Percentiles rank a stretch among this genome's conserved stretches.
These are phyloP conservation scores for rat (Rattus norvegicus) DNA, from an alignment of 2,113 vertebrate species.

Conservation along the genomic window GRCr8 NC_086034.1:33403001-33403500, in stretches of 20 bases:
- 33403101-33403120: neutral
- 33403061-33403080: too few relatives aligned
- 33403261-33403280: too few relatives aligned
- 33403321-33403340: neutral
- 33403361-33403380: neutral
- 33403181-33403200: neutral
- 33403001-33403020: neutral
- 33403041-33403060: neutral
- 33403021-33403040: neutral
- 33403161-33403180: neutral
- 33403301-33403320: neutral
- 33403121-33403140: neutral
- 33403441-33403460: too few relatives aligned
- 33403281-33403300: too few relatives aligned
- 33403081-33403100: too few relatives aligned
- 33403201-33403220: neutral
- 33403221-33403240: neutral
- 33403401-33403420: too few relatives aligned
- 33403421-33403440: neutral
- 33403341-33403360: neutral
- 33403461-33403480: too few relatives aligned
- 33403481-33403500: too few relatives aligned
- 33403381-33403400: neutral
- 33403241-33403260: neutral
- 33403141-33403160: neutral